Evolutionary conservation across 1,140 invertebrate species (phyloP).

Genomic region (Habropoda laboriosa): DNA sequence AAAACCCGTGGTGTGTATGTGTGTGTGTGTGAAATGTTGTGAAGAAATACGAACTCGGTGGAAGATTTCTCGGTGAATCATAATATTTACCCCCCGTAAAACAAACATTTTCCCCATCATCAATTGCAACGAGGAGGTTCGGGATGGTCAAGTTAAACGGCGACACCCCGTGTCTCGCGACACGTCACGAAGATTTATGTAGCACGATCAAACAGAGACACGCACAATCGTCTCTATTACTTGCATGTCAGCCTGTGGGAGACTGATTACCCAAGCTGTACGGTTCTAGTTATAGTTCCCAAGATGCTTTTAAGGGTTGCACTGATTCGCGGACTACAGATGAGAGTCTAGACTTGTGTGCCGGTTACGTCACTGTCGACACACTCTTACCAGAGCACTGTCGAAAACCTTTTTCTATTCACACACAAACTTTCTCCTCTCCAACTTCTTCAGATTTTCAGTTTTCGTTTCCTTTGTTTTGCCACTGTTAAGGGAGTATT

Average conservation of each 20-base stretch:
- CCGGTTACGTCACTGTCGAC: too few relatives aligned
- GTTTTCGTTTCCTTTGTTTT: too few relatives aligned
- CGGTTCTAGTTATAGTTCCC: constrained; percentile 23
- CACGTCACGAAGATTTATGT: constrained; percentile 36
- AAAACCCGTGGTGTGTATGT: neutral
- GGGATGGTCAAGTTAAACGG: constrained; percentile 18
- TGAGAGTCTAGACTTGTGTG: too few relatives aligned
- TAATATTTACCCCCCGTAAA: constrained; percentile 29
- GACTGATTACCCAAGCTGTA: constrained; percentile 14
- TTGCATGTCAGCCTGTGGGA: constrained; percentile 3
- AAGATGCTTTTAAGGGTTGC: constrained; percentile 1
- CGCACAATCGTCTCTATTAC: constrained; percentile 48
- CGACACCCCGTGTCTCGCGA: neutral
- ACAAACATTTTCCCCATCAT: constrained; percentile 28
- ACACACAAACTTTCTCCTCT: too few relatives aligned
- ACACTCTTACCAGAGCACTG: too few relatives aligned
- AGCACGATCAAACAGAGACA: constrained; percentile 42
- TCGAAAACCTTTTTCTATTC: too few relatives aligned
- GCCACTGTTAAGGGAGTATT: too few relatives aligned
- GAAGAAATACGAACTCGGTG: constrained; percentile 35
- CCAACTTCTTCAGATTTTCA: too few relatives aligned
- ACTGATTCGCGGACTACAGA: constrained; percentile 13
- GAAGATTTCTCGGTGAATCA: constrained; percentile 37
- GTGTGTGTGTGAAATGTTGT: neutral
- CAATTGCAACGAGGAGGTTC: neutral